Base-by-base conservation (phyloP, 2,113 vertebrate genomes). In the Elaphurus davidianus region DNA sequence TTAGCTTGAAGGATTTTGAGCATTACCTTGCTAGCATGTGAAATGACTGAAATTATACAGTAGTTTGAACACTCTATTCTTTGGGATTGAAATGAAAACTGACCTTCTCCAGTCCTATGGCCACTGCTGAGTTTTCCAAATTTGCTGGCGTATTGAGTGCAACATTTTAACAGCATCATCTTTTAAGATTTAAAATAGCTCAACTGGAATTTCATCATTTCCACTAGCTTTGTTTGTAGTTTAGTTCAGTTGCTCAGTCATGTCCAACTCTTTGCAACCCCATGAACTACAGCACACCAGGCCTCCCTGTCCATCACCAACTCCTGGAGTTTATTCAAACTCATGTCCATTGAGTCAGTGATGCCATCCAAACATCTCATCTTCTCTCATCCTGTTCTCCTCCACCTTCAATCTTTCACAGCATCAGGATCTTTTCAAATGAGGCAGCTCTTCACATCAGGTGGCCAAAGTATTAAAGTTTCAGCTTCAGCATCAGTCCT, bases 181-280 rank as follows among this genome's bases (percentile, higher is more conserved):
- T 67, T 67, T 67, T 67, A 67, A 10, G 33, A 67, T 36, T 36
- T n/a, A 17, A 67, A 36, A 36, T 21, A 67, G 64, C 33, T 67
- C 33, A 36, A 67, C 33, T 67, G 64, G 8, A n/a, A 67, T 67
- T n/a, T 4, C 16, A n/a, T 67, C 33, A n/a, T 67, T n/a, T 67
- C 64, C 33, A n/a, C 64, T n/a, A 67, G 64, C 33, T 67, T n/a
- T n/a, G 16, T n/a, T n/a, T 67, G 33, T 67, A 67, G 64, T 67
- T n/a, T n/a, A n/a, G n/a, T 71, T 71, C 1, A 5, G n/a, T 40
- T 0, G 10, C 67, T 71, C 9, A 23, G n/a, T 40, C n/a, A 36
- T 40, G 19, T 13, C 19, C 19, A 12, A 40, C 10, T 23, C 19
- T 71, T 40, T 71, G 19, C 10, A 40, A 40, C 67, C 2, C n/a